Evolutionary conservation across 2,888 invertebrate species (phyloP), one percentile per base, ranked within the genome.

Genomic region (Empis stercorea): DNA sequence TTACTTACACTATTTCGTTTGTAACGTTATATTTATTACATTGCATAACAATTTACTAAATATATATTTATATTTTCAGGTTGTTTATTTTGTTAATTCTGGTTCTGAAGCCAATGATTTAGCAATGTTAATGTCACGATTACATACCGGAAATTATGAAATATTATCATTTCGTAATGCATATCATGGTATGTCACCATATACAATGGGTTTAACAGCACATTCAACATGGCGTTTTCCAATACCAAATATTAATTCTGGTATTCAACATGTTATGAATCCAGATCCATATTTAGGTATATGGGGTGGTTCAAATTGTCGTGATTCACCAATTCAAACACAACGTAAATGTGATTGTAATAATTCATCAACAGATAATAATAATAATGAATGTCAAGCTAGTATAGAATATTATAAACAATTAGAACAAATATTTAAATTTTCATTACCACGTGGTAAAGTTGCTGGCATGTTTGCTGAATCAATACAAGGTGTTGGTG

Each of bases 91-190:
- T 57, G 87, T 92, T 2, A 97, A 97, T 69, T 96, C 95, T 59
- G 97, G 97, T 0, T 89, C 93, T 6, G 97, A 99, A 70, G 96
- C 97, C 0, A 97, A 96, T 61, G 97, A 99, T 64, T 71, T 99
- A 48, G 97, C 97, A 0, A 74, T 89, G 54, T 64, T 93, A 30
- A 75, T 99, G 68, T 87, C 95, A 0, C 78, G 94, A 57, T 68
- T 87, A 1, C 80, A 92, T 63, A 95, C 96, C 0, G 83, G 84
- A 2, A 81, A 84, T 59, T 81, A 79, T 58, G 93, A 95, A 56
- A 76, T 95, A 15, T 71, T 97, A 30, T 84, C 92, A 0, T 72
- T 97, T 45, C 81, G 86, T 58, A 93, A 92, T 70, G 78, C 81
- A 51, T 97, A 96, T 68, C 96, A 97, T 61, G 97, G 97, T 7